Conservation (phyloP, 2,113 vertebrate species). For the Semicossyphus pulcher region DNA sequence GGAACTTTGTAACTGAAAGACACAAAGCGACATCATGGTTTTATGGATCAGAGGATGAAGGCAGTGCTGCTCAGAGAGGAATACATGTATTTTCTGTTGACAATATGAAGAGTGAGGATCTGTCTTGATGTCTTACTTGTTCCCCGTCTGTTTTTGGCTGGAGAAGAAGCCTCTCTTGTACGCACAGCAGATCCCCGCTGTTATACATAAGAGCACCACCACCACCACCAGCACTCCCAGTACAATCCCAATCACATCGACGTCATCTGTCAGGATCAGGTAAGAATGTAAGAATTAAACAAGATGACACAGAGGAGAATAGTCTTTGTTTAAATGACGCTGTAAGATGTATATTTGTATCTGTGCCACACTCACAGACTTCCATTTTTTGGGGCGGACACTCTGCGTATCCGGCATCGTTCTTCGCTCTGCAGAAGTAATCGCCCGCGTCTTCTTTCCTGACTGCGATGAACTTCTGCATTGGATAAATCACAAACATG, state of each 20-base stretch:
- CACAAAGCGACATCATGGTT: constrained; percentile 14
- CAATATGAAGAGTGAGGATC: too few relatives aligned
- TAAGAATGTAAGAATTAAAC: background rate
- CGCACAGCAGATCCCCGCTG: constrained; percentile 93
- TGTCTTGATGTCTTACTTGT: constrained; percentile 84
- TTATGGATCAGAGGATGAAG: background rate
- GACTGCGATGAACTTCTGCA: constrained; percentile 89
- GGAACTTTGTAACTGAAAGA: constrained; percentile 92
- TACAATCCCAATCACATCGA: constrained; percentile 90
- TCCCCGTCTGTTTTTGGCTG: constrained; percentile 86
- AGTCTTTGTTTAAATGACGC: background rate
- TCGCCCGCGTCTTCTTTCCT: constrained; percentile 92
- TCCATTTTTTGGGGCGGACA: constrained; percentile 93
- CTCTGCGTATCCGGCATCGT: constrained; percentile 89
- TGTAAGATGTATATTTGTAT: background rate
- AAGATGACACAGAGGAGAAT: too few relatives aligned
- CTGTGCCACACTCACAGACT: constrained; percentile 90
- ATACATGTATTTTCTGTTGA: background rate
- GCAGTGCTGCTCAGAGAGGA: too few relatives aligned
- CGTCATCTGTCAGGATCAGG: constrained; percentile 85
- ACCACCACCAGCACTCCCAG: constrained; percentile 92
- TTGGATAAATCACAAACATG: constrained; percentile 8
- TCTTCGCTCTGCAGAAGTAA: constrained; percentile 92
- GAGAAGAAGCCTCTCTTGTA: constrained; percentile 95
- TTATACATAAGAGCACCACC: constrained; percentile 89